Percentiles rank a stretch among this genome's conserved stretches.
phyloP scores from a whole-genome alignment of 2,797 vertebrate genomes.

The Mionectes olivaceus region DNA sequence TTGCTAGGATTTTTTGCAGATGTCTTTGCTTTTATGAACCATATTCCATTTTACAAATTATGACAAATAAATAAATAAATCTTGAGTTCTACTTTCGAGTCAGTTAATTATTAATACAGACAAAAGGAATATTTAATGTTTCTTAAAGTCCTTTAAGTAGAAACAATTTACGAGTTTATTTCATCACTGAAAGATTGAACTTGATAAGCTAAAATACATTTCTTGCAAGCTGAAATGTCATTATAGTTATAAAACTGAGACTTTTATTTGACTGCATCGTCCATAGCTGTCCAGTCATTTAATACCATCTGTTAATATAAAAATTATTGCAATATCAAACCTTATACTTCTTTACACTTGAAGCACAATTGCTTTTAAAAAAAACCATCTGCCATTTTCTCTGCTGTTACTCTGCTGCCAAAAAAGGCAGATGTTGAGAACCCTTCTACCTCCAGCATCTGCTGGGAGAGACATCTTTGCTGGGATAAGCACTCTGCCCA shows the following conservation, averaged over 20 bases:
- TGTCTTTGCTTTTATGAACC: background rate
- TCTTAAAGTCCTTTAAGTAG: background rate
- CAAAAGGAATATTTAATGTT: background rate
- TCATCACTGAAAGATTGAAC: background rate
- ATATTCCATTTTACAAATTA: background rate
- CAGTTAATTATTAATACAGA: background rate
- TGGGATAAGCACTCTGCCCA: accelerated
- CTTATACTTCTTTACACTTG: background rate
- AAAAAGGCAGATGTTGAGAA: background rate
- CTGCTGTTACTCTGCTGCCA: background rate
- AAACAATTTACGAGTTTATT: background rate
- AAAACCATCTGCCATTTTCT: background rate
- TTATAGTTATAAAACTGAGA: background rate
- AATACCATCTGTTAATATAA: background rate
- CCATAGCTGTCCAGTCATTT: background rate
- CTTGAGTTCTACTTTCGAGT: background rate
- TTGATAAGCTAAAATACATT: background rate
- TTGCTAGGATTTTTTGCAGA: background rate
- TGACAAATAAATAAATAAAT: background rate
- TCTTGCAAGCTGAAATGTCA: background rate
- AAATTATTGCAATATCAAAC: background rate
- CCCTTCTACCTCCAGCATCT: accelerated
- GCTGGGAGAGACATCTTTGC: background rate
- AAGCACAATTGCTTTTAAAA: background rate
- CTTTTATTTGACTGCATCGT: background rate